Percentiles rank a stretch among this genome's conserved stretches.
Conservation (phyloP, 92 coral and sea anemone species). For the Heliopora coerulea region DNA sequence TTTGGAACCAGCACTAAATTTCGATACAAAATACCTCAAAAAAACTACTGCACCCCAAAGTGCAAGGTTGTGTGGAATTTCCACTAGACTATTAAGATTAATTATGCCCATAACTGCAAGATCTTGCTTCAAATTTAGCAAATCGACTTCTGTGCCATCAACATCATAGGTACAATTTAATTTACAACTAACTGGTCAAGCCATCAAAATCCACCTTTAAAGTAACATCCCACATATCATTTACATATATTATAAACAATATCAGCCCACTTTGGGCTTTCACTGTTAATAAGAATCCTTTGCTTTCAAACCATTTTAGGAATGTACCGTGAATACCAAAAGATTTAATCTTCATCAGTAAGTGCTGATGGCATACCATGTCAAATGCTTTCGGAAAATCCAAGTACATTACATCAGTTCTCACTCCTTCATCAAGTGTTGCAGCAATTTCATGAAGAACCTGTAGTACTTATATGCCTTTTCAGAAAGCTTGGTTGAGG, state of each 20-base stretch:
- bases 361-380: constrained; percentile 52
- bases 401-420: constrained; percentile 50
- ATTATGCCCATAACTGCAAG: constrained; percentile 13
- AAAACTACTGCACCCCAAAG: too few species aligned
- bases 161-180: constrained; percentile 6
- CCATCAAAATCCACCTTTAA: constrained; percentile 16
- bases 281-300: constrained; percentile 53
- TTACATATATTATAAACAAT: too few species aligned
- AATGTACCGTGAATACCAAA: constrained; percentile 52
- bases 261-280: too few species aligned
- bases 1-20: too few species aligned
- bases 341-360: constrained; percentile 39
- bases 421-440: constrained; percentile 43
- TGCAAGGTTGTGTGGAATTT: too few species aligned
- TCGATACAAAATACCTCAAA: too few species aligned
- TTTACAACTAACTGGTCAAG: constrained; percentile 25
- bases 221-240: too few species aligned
- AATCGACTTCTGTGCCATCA: background rate
- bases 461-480: constrained; percentile 50
- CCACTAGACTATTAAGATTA: too few species aligned
- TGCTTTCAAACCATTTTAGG: constrained; percentile 47
- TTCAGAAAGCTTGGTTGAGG: constrained; percentile 49
- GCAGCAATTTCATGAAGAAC: constrained; percentile 50
- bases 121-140: constrained; percentile 10
- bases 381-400: constrained; percentile 54